Evolutionary conservation across 2,797 vertebrate species (phyloP).

Genomic region (Phoxinus dragarum): DNA sequence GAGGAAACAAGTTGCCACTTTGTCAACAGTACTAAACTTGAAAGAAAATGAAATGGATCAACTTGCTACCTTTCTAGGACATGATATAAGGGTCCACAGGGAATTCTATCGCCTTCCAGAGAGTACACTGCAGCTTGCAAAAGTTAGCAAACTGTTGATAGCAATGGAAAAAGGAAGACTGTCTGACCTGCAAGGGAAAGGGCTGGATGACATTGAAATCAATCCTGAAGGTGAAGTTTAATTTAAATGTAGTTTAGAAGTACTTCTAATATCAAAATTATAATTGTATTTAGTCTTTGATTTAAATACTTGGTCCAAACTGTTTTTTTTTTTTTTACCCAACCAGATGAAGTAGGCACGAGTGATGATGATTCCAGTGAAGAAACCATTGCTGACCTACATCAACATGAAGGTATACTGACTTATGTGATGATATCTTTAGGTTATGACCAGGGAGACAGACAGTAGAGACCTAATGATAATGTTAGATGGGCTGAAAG

Average conservation of each 20-base stretch:
- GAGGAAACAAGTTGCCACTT: conserved; percentile 51
- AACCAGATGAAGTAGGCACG: not conserved
- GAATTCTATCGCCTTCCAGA: conserved; percentile 45
- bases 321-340: not conserved
- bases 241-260: not conserved
- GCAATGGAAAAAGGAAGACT: conserved; percentile 52
- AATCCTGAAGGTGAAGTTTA: not conserved
- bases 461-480: not conserved
- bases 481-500: not conserved
- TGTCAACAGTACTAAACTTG: conserved; percentile 49
- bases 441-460: not conserved
- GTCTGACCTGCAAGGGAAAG: conserved; percentile 46
- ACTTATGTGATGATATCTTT: not conserved
- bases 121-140: conserved; percentile 53
- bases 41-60: conserved; percentile 57
- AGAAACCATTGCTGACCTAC: conserved; percentile 2
- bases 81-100: conserved; percentile 43
- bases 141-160: conserved; percentile 47
- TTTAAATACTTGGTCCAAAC: not conserved
- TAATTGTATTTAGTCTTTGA: not conserved
- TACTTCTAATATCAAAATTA: not conserved
- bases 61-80: conserved; percentile 48
- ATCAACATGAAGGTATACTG: conserved; percentile 3
- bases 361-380: not conserved
- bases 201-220: conserved; percentile 37